Base-by-base conservation (phyloP, 2,888 invertebrate genomes). In the Dryadula phaetusa region DNA sequence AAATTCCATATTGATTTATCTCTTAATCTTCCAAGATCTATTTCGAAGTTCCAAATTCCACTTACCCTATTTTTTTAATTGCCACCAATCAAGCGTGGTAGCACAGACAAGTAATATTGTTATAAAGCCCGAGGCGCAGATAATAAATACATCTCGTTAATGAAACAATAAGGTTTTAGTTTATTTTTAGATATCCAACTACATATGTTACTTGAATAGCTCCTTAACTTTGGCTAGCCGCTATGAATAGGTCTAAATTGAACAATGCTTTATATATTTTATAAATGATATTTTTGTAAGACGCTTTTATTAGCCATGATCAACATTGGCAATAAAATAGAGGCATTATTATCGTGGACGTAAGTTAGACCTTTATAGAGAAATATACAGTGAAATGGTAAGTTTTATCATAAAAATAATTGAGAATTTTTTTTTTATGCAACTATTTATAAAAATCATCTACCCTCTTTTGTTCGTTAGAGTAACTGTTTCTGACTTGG, bases 91-190 rank as follows among this genome's bases (percentile, higher is more conserved):
- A 64, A 64, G 34, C 22, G 6, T 46, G 32, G 16, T 16, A 16
- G 40, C 18, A 42, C 20, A 56, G 56, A 56, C 22, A 44, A 40
- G 34, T 37, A 42, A 62, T 54, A 47, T 56, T 40, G 12, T 49
- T 40, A 25, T n/a, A 40, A 3, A 14, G 58, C 49, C 54, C 16
- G 34, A 54, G 53, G 42, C 42, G 32, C 61, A 52, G 28, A 66
- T 66, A 62, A 62, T 62, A 62, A 56, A 56, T 62, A 54, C 32
- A 53, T 28, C 47, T 62, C 56, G 54, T 66, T 66, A 62, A 46
- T 52, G 12, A 44, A 47, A 62, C 62, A 62, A 54, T 42, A 44
- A 66, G 56, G 47, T 62, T 66, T 47, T 56, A 62, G 46, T 62
- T 62, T 62, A 62, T 62, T 64, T 64, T 56, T 64, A 64, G 54